Conservation (phyloP, 1,140 invertebrate genomes). For the Drosophila kohkoa region DNA sequence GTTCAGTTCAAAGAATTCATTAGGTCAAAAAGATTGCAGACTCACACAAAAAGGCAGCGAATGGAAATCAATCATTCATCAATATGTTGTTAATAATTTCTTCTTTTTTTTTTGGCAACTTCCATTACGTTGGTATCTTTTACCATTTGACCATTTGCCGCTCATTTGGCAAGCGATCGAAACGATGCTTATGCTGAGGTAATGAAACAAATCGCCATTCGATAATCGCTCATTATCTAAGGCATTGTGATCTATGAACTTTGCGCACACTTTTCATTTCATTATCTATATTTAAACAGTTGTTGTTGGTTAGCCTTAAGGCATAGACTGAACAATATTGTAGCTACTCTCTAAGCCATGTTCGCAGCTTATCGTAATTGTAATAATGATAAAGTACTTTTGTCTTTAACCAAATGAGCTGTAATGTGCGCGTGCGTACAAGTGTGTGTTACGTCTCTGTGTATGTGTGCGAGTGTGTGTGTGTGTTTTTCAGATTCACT, state of each 20-base stretch:
- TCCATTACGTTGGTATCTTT: constrained; percentile 4
- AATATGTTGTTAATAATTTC: constrained; percentile 32
- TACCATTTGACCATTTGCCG: neutral
- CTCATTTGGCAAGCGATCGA: constrained; percentile 25
- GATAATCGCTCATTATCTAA: constrained; percentile 46
- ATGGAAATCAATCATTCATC: constrained; percentile 44
- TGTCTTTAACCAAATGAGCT: constrained; percentile 38
- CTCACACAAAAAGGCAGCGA: neutral
- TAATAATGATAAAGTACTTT: constrained; percentile 49
- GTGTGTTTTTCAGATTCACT: constrained; percentile 67
- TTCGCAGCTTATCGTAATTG: constrained; percentile 25
- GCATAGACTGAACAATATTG: neutral
- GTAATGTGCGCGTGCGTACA: constrained; percentile 18
- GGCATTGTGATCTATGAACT: constrained; percentile 41
- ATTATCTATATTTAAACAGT: constrained; percentile 8
- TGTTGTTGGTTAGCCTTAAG: constrained; percentile 8
- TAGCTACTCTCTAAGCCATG: constrained; percentile 34
- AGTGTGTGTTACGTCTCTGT: neutral
- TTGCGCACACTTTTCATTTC: constrained; percentile 29
- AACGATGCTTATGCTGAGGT: constrained; percentile 10
- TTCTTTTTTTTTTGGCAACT: constrained; percentile 27
- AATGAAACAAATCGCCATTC: constrained; percentile 48
- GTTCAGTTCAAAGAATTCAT: constrained; percentile 7
- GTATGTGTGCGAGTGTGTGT: neutral
- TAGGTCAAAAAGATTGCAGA: constrained; percentile 3